These are phyloP conservation scores for Motacilla alba DNA, from an alignment of 2,113 vertebrate species.

Conservation along the genomic window DNA sequence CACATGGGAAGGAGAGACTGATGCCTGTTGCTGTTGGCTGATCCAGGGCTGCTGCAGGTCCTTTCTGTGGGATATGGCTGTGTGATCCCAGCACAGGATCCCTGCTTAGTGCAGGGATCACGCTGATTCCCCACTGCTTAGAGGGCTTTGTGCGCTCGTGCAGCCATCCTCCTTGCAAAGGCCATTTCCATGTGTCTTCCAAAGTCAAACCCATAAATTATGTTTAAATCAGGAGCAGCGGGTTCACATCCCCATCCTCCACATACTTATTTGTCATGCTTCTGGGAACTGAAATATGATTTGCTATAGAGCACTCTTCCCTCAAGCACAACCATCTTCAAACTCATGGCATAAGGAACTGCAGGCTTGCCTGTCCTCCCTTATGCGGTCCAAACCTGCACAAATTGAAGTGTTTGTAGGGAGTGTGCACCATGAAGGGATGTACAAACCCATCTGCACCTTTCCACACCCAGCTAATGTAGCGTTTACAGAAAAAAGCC, in stretches of 20 bases:
- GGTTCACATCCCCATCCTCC: background rate
- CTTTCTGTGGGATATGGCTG: background rate
- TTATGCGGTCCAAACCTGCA: background rate
- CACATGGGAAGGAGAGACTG: background rate
- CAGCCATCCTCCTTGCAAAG: background rate
- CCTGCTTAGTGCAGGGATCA: background rate
- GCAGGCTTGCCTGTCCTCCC: background rate
- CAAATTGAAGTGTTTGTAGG: background rate
- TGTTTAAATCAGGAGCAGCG: conserved; percentile 9
- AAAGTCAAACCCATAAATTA: conserved; percentile 25
- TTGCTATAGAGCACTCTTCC: background rate
- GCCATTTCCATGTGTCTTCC: background rate
- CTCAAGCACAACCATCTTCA: background rate
- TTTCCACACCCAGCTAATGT: background rate
- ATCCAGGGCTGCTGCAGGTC: background rate
- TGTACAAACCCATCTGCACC: background rate
- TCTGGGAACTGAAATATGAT: conserved; percentile 11
- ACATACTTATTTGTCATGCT: background rate
- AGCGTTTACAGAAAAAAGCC: background rate
- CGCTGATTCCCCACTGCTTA: background rate
- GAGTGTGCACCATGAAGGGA: background rate
- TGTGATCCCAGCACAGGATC: background rate
- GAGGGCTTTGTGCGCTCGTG: fast-evolving
- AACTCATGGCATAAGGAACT: background rate
- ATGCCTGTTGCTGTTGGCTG: fast-evolving